Conservation (phyloP, 2,797 vertebrate species). For the Coluber constrictor region DNA sequence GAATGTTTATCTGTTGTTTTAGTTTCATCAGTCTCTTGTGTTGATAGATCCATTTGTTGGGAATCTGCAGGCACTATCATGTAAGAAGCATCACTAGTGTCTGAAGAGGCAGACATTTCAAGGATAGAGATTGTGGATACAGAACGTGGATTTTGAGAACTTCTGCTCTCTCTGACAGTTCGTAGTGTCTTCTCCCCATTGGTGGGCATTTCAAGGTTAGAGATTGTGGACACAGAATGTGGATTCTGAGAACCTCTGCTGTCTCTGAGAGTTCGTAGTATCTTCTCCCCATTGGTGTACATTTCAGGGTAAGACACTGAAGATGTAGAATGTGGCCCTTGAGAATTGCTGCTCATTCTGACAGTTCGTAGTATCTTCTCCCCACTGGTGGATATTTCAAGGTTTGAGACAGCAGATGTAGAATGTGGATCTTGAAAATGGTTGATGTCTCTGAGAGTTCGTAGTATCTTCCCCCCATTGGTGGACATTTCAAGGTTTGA, state of each 20-base stretch:
- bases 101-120: constrained; percentile 13
- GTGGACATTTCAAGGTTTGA: background rate
- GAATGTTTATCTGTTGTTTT: background rate
- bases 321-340: background rate
- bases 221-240: background rate
- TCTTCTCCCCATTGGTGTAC: background rate
- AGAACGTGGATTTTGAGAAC: constrained; percentile 29
- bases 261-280: background rate
- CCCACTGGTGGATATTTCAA: constrained; percentile 36
- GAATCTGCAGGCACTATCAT: background rate
- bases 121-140: constrained; percentile 20
- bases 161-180: constrained; percentile 72
- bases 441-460: background rate
- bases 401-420: background rate
- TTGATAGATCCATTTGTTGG: background rate
- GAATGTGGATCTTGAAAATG: background rate
- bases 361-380: constrained; percentile 80
- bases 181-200: constrained; percentile 76
- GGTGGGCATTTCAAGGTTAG: background rate
- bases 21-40: background rate
- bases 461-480: background rate
- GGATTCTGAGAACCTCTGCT: background rate
- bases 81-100: constrained; percentile 42
- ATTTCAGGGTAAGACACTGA: constrained; percentile 2
- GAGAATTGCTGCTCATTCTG: constrained; percentile 62